These are phyloP conservation scores for Fulica atra DNA, from an alignment of 2,113 vertebrate species.

Conservation along the genomic window DNA sequence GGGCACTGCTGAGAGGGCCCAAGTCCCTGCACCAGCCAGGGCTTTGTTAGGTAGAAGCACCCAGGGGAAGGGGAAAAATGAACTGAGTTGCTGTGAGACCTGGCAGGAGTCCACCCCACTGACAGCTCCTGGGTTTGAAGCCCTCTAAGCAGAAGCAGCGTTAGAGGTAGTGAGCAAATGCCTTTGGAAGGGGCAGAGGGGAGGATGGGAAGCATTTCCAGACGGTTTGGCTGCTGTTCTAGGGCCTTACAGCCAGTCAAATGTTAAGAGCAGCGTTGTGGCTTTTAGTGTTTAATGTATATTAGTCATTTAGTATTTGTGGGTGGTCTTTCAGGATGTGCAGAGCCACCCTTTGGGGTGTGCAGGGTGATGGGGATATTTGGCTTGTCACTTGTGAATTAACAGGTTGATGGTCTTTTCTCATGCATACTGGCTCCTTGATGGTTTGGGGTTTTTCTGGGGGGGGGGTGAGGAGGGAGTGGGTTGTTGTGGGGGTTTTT, in stretches of 20 bases:
- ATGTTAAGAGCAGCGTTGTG: neutral
- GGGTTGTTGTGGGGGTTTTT: no score
- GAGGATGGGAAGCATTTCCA: neutral
- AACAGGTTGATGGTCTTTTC: neutral
- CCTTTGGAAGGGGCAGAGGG: accelerated
- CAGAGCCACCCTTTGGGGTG: neutral
- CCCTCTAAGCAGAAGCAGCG: neutral
- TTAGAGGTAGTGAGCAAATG: neutral
- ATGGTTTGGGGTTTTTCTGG: neutral
- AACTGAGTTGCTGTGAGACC: neutral
- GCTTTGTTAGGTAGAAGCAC: neutral
- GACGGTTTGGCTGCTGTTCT: neutral
- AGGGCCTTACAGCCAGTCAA: neutral
- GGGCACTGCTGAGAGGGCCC: neutral
- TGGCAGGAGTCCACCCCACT: neutral
- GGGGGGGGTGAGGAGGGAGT: no score
- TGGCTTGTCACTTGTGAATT: neutral
- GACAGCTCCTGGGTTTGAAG: neutral
- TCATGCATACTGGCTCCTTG: neutral
- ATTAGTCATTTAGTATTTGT: neutral
- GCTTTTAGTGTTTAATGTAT: neutral
- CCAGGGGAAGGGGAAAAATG: neutral
- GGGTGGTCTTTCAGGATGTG: neutral
- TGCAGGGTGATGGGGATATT: neutral
- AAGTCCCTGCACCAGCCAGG: accelerated